phyloP scores from a whole-genome alignment of 1,140 invertebrate genomes.

The Contarinia nasturtii region DNA sequence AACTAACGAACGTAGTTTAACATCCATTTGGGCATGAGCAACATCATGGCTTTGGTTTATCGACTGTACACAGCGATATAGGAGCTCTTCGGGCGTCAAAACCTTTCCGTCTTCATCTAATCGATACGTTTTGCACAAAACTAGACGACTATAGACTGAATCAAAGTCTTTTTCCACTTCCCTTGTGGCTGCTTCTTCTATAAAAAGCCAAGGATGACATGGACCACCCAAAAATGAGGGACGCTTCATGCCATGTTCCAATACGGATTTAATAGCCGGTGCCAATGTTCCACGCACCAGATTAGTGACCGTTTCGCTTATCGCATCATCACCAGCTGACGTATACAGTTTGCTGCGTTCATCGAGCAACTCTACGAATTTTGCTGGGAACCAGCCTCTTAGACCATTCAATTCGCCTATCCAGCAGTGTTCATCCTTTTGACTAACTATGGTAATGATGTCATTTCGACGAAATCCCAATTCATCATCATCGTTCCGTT shows the following conservation, averaged over 20 bases:
- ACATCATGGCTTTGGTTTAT: conserved; percentile 91
- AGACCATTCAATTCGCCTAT: conserved; percentile 95
- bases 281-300: conserved; percentile 86
- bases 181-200: conserved; percentile 87
- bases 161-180: conserved; percentile 97
- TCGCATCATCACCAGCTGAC: conserved; percentile 89
- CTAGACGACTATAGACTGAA: conserved; percentile 90
- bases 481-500: conserved; percentile 95
- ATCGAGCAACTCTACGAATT: conserved; percentile 92
- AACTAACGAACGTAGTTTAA: conserved; percentile 85
- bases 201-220: conserved; percentile 97
- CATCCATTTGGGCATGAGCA: conserved; percentile 95
- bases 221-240: conserved; percentile 69
- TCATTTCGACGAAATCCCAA: conserved; percentile 96
- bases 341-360: conserved; percentile 94
- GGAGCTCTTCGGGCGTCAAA: conserved; percentile 88
- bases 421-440: conserved; percentile 99
- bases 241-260: conserved; percentile 90
- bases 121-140: conserved; percentile 94
- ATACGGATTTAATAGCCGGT: conserved; percentile 81
- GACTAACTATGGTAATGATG: conserved; percentile 92
- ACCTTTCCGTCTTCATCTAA: conserved; percentile 99
- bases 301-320: conserved; percentile 91
- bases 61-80: conserved; percentile 90
- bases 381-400: conserved; percentile 97